These are phyloP conservation scores for Rhinogobio ventralis DNA, from an alignment of 2,797 vertebrate genomes.

Conservation along the genomic window DNA sequence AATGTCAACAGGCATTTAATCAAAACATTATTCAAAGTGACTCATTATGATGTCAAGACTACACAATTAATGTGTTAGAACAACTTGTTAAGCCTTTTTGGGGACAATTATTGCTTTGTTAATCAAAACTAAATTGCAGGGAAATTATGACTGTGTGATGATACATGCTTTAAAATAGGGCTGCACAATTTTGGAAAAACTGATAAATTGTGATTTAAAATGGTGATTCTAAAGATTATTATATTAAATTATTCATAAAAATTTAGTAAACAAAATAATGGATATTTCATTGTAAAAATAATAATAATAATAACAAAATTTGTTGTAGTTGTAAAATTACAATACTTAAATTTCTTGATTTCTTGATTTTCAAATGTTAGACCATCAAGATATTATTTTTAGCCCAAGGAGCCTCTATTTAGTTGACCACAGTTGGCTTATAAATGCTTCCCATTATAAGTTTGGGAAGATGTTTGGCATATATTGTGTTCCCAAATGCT, in stretches of 20 bases:
- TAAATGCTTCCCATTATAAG: background rate
- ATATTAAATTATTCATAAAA: background rate
- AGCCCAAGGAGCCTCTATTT: background rate
- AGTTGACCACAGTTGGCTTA: background rate
- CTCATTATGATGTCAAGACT: constrained; percentile 48
- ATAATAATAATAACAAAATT: no score
- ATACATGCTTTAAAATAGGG: background rate
- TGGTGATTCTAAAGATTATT: background rate
- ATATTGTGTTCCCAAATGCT: background rate
- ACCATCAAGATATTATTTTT: background rate
- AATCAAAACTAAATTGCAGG: constrained; percentile 19
- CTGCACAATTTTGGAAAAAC: background rate
- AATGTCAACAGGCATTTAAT: constrained; percentile 53
- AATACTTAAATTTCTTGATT: background rate
- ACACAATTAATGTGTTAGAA: constrained; percentile 32
- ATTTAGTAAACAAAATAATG: background rate
- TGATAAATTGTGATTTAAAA: background rate
- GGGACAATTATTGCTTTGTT: constrained; percentile 50
- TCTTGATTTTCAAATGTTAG: background rate
- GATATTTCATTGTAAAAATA: no score
- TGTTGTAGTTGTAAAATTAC: background rate
- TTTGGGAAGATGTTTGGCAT: background rate
- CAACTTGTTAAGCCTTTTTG: constrained; percentile 42
- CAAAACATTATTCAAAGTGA: constrained; percentile 53
- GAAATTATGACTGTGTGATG: background rate